Base-by-base conservation (phyloP, 2,888 invertebrate genomes). In the Diachrysia chrysitis region DNA sequence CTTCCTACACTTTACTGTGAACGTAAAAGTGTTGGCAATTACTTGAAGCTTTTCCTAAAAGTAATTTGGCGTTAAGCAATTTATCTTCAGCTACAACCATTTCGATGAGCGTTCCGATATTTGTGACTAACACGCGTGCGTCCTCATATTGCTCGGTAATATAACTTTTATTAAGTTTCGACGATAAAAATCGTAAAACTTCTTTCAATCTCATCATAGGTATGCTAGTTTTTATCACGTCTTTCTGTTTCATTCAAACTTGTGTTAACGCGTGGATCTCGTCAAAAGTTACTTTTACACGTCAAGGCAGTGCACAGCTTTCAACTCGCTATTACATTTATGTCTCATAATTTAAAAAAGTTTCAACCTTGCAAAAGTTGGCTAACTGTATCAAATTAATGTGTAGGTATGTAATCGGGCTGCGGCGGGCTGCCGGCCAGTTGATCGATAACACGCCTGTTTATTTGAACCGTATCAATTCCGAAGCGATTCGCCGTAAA, bases 381-480 rank as follows among this genome's bases (percentile, higher is more conserved):
- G 71, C 80, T 82, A 70, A 80, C 69, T 78, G 73, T 76, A 82
- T 82, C 73, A 81, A 78, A 78, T 75, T 82, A 76, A 71, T 62
- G 67, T 74, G 69, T 73, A 58, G 35, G 70, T 76, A 77, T 72
- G 67, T 70, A 73, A 81, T 65, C 55, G 73, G 67, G 63, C 19
- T 61, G 53, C 65, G 66, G 68, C 29, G 64, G 69, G 54, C 67
- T 66, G 77, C 78, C 76, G 69, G 66, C 75, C 73, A 60, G 77
- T 80, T 82, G 82, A 81, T 85, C 85, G 87, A 85, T 86, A 84
- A 86, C 82, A 82, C 76, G 82, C 73, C 82, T 83, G 85, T 86
- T 85, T 84, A 85, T 89, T 89, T 87, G 85, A 86, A 85, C 76
- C 81, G 77, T 82, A 87, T 89, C 85, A 85, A 90, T 90, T 87